phyloP scores from a whole-genome alignment of 2,113 vertebrate genomes.

The Urocynchramus pylzowi region DNA sequence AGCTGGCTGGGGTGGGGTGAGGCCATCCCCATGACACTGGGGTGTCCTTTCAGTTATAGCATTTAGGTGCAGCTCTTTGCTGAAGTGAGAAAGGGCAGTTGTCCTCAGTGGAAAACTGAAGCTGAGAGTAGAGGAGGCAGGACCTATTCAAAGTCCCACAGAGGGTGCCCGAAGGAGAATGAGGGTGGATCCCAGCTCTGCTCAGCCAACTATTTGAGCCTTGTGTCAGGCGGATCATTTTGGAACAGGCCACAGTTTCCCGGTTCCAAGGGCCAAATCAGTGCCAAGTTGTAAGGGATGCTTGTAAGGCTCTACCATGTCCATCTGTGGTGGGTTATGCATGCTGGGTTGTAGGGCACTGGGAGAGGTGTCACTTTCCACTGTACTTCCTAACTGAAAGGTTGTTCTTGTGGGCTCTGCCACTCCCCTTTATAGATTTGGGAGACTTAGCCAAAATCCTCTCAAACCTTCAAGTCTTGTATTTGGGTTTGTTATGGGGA shows the following conservation, averaged over 20 bases:
- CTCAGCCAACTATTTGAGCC: constrained; percentile 13
- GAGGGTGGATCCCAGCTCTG: neutral
- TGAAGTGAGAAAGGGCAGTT: neutral
- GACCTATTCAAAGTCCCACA: neutral
- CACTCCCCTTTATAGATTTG: neutral
- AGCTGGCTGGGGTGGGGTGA: neutral
- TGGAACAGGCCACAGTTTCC: neutral
- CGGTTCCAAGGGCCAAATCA: neutral
- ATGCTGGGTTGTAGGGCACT: neutral
- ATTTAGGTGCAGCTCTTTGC: neutral
- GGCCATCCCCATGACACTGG: neutral
- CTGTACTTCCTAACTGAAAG: neutral
- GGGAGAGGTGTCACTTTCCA: neutral
- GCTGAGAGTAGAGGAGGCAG: neutral
- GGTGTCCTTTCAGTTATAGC: neutral
- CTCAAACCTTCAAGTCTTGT: neutral
- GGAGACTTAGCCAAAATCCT: neutral
- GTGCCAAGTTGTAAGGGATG: neutral
- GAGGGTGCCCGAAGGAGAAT: neutral
- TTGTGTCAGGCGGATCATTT: neutral
- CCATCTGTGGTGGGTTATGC: neutral
- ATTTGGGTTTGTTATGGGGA: neutral
- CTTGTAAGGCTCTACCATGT: neutral
- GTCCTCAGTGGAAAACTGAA: neutral
- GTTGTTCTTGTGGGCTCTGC: neutral